phyloP scores from a whole-genome alignment of 2,797 vertebrate genomes.

The Sebastes itinus region DNA sequence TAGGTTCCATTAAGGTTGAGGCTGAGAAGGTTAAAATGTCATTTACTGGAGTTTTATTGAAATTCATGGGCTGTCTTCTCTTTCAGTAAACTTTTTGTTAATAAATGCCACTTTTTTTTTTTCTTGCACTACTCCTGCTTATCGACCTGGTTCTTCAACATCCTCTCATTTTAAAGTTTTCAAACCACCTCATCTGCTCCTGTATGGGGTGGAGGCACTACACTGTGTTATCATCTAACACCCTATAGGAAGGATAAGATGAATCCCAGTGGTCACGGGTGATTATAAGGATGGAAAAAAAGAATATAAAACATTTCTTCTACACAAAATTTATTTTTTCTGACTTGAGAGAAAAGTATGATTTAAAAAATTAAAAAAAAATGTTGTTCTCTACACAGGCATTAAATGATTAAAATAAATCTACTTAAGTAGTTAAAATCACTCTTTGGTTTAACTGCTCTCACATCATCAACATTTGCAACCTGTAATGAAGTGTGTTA shows the following conservation, averaged over 20 bases:
- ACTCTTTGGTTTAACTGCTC: too few relatives aligned
- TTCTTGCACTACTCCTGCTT: background rate
- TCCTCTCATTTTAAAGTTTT: background rate
- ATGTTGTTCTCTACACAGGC: too few relatives aligned
- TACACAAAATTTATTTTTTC: rapidly evolving
- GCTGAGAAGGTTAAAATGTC: background rate
- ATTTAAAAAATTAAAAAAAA: too few relatives aligned
- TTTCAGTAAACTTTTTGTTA: background rate
- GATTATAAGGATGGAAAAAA: rapidly evolving
- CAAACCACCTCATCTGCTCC: background rate
- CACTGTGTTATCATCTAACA: background rate
- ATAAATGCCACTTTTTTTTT: background rate
- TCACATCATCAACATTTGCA: too few relatives aligned
- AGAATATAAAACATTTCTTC: background rate
- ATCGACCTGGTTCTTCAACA: background rate
- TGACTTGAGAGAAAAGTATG: too few relatives aligned
- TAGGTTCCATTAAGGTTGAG: background rate
- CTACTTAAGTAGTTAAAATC: too few relatives aligned
- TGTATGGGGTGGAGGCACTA: rapidly evolving
- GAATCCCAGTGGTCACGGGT: background rate
- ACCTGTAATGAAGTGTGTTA: too few relatives aligned
- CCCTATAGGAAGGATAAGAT: background rate
- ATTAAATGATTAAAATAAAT: too few relatives aligned
- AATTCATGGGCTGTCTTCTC: background rate
- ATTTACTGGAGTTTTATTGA: background rate